A percentile compares a stretch with the other conserved stretches of the same genome.
Conservation (phyloP, 2,888 invertebrate genomes). For the Lepidocyrtinus sp. region DNA sequence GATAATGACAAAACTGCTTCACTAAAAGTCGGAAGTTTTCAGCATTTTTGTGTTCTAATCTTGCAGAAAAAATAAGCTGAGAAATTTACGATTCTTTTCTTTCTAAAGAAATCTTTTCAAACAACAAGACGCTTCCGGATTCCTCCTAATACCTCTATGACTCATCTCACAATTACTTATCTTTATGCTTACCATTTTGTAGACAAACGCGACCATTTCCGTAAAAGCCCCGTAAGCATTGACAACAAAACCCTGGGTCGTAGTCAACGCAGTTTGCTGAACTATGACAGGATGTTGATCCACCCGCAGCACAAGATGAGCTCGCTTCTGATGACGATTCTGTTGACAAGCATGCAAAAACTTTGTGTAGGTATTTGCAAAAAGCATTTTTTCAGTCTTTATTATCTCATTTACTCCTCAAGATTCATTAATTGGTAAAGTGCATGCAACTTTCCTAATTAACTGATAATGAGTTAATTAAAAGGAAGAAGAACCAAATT, state of each 20-base stretch:
- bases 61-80: neutral
- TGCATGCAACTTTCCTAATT: neutral
- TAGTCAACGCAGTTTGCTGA: slow-evolving; percentile 88
- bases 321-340: slow-evolving; percentile 67
- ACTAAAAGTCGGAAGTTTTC: neutral
- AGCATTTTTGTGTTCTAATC: neutral
- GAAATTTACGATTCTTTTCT: neutral
- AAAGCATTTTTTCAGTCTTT: slow-evolving; percentile 1
- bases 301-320: slow-evolving; percentile 74
- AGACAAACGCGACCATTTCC: slow-evolving; percentile 95
- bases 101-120: neutral
- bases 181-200: slow-evolving; percentile 76
- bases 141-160: slow-evolving; percentile 10
- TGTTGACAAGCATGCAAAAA: slow-evolving; percentile 28
- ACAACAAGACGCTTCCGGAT: slow-evolving; percentile 51
- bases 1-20: neutral
- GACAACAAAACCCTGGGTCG: slow-evolving; percentile 89
- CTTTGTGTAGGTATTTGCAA: neutral
- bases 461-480: neutral
- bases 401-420: neutral
- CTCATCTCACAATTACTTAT: neutral
- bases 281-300: slow-evolving; percentile 83
- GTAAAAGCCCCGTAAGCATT: slow-evolving; percentile 86
- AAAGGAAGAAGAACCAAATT: neutral
- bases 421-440: neutral